Conservation (phyloP, 1,140 invertebrate species). For the Orius insidiosus region DNA sequence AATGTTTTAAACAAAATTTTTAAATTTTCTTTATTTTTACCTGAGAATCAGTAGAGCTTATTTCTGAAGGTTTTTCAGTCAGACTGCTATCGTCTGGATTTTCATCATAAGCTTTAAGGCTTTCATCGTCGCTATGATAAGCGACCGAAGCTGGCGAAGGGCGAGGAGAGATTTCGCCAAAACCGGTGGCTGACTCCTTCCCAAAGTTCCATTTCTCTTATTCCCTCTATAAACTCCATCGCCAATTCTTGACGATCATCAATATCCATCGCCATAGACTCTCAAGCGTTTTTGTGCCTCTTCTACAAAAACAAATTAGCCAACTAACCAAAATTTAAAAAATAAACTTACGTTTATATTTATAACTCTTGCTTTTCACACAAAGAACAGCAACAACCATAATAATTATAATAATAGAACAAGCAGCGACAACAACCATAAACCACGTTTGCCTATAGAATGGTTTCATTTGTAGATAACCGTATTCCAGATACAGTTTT, state of each 20-base stretch:
- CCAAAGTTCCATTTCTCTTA: slow-evolving; percentile 36
- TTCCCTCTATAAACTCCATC: slow-evolving; percentile 56
- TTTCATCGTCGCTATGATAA: slow-evolving; percentile 79
- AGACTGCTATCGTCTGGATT: slow-evolving; percentile 84
- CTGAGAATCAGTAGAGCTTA: slow-evolving; percentile 83
- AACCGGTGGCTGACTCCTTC: slow-evolving; percentile 34
- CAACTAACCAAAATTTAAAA: neutral
- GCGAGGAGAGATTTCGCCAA: slow-evolving; percentile 71
- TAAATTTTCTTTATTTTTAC: slow-evolving; percentile 35
- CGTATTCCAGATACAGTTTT: slow-evolving; percentile 76
- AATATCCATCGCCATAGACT: slow-evolving; percentile 71
- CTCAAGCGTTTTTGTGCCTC: slow-evolving; percentile 82
- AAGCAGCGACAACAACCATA: slow-evolving; percentile 80
- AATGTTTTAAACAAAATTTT: slow-evolving; percentile 9
- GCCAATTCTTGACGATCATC: slow-evolving; percentile 64
- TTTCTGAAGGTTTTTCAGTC: slow-evolving; percentile 91
- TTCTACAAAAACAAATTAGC: slow-evolving; percentile 50
- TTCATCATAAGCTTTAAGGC: slow-evolving; percentile 80
- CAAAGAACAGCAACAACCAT: slow-evolving; percentile 84
- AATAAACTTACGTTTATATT: slow-evolving; percentile 75
- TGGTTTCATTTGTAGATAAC: slow-evolving; percentile 68
- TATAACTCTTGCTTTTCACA: slow-evolving; percentile 89
- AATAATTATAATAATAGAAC: slow-evolving; percentile 83
- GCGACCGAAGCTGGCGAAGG: slow-evolving; percentile 84
- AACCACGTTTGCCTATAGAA: slow-evolving; percentile 96